Conservation (phyloP, 2,113 vertebrate species). For the Labeo catla region DNA sequence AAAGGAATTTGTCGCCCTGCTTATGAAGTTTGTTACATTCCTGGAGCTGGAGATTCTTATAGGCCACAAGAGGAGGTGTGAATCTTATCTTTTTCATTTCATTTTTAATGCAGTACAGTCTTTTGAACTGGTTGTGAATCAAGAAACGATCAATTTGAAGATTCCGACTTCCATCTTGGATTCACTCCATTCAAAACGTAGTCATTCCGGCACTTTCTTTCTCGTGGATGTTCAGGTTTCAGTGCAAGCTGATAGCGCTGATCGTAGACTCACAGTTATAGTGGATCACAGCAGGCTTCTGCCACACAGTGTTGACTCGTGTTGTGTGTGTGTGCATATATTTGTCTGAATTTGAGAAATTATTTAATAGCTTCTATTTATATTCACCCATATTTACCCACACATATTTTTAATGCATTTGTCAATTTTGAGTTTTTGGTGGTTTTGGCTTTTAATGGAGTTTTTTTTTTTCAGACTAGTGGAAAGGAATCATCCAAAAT, state of each 20-base stretch:
- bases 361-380: not conserved
- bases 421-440: too few relatives aligned
- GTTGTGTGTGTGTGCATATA: not conserved
- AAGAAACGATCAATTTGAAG: not conserved
- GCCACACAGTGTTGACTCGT: not conserved
- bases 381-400: not conserved
- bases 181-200: slow-evolving; percentile 21
- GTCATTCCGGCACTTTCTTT: slow-evolving; percentile 60
- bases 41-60: not conserved
- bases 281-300: slow-evolving; percentile 44
- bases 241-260: slow-evolving; percentile 72
- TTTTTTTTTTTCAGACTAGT: too few relatives aligned
- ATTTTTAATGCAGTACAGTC: not conserved
- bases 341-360: not conserved
- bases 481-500: not conserved
- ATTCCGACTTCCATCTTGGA: not conserved
- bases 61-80: not conserved
- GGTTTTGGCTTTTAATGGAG: too few relatives aligned
- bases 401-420: not conserved
- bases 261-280: slow-evolving; percentile 55
- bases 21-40: slow-evolving; percentile 9
- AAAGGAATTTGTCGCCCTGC: slow-evolving; percentile 3
- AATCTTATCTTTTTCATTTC: not conserved
- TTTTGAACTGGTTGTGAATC: not conserved
- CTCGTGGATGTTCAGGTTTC: slow-evolving; percentile 74